A percentile compares a stretch with the other conserved stretches of the same genome.
Evolutionary conservation across 2,888 invertebrate genomes (phyloP).

Genomic region (Carpatolechia fugitivella): DNA sequence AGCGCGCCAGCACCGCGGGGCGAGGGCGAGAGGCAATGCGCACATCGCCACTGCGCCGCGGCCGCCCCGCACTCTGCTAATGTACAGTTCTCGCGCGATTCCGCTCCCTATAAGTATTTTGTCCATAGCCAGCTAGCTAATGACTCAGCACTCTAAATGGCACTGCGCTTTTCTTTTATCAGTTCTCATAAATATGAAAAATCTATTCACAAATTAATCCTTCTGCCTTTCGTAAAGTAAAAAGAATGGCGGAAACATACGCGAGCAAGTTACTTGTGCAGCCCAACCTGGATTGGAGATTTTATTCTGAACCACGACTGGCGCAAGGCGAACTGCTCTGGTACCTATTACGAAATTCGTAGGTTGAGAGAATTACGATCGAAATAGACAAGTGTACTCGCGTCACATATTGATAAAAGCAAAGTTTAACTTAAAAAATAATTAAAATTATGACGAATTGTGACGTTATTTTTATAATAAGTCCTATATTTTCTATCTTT

Average conservation of each 20-base stretch:
- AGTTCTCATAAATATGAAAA: background rate
- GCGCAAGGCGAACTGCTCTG: constrained; percentile 6
- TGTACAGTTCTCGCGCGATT: constrained; percentile 10
- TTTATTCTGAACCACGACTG: constrained; percentile 3
- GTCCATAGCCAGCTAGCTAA: constrained; percentile 6
- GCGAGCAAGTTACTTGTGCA: constrained; percentile 2
- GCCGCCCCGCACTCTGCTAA: constrained; percentile 36
- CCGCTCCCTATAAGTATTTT: constrained; percentile 28
- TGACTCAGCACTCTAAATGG: constrained; percentile 6
- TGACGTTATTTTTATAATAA: background rate
- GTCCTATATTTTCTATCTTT: background rate
- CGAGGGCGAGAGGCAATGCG: constrained; percentile 50
- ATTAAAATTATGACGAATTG: too few species aligned
- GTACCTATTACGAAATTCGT: background rate
- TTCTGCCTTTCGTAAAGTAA: background rate
- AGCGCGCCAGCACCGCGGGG: constrained; percentile 39
- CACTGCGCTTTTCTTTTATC: background rate
- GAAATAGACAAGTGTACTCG: background rate
- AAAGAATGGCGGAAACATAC: background rate
- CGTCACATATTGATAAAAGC: background rate
- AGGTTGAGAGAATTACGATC: background rate
- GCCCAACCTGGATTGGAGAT: constrained; percentile 6
- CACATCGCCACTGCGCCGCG: constrained; percentile 55
- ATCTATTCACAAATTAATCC: background rate
- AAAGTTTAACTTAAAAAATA: too few species aligned